phyloP scores from a whole-genome alignment of 2,888 invertebrate species.

The Cistogaster globosa region DNA sequence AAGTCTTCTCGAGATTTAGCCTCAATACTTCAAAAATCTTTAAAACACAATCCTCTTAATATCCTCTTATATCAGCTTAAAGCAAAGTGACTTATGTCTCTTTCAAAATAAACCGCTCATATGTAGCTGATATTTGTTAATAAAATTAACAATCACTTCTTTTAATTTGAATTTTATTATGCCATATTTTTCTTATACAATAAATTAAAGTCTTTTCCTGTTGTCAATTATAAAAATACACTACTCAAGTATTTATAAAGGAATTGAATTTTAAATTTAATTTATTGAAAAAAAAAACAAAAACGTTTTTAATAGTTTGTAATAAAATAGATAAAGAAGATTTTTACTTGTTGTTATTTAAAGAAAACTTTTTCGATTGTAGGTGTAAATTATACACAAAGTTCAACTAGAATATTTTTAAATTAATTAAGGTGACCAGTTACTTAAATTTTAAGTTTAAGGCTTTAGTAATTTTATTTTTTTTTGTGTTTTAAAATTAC shows the following conservation, averaged over 20 bases:
- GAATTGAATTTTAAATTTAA: constrained; percentile 32
- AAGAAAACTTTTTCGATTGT: constrained; percentile 26
- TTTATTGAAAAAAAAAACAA: constrained; percentile 24
- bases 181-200: background rate
- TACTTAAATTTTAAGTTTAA: background rate
- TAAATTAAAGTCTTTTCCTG: constrained; percentile 1
- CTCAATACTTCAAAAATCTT: too few relatives aligned
- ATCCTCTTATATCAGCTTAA: too few relatives aligned
- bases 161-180: too few relatives aligned
- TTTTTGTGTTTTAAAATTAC: background rate
- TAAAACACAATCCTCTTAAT: too few relatives aligned
- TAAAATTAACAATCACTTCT: too few relatives aligned
- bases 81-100: too few relatives aligned
- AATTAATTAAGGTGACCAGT: constrained; percentile 7
- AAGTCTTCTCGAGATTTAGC: too few relatives aligned
- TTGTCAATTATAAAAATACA: constrained; percentile 42
- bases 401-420: constrained; percentile 23
- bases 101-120: too few relatives aligned
- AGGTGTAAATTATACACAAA: constrained; percentile 29
- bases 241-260: constrained; percentile 25
- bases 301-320: constrained; percentile 44
- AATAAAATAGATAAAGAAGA: constrained; percentile 48
- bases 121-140: too few relatives aligned
- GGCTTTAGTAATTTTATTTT: background rate
- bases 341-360: constrained; percentile 43